These are phyloP conservation scores for Limnephilus marmoratus DNA, from an alignment of 2,888 invertebrate genomes.

Conservation along the genomic window DNA sequence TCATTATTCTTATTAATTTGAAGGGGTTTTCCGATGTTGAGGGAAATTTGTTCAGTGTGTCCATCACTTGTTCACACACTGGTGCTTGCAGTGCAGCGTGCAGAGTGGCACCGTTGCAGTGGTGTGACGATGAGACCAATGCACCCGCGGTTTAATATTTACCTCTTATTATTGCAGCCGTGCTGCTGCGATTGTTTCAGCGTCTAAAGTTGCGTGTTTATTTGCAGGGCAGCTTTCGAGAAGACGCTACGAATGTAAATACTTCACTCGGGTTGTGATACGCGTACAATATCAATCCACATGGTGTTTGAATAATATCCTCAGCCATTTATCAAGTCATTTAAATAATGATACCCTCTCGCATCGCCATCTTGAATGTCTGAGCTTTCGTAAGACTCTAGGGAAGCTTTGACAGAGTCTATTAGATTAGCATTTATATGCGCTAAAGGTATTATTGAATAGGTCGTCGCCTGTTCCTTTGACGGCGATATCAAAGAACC, in stretches of 20 bases:
- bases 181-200: conserved; percentile 40
- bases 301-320: conserved; percentile 23
- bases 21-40: not conserved
- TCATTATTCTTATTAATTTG: not conserved
- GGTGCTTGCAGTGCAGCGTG: not conserved
- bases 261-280: conserved; percentile 10
- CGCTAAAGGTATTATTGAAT: conserved; percentile 18
- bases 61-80: not conserved
- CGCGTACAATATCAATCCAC: conserved; percentile 13
- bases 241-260: conserved; percentile 28
- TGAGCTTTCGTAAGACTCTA: not conserved
- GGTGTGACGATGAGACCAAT: conserved; percentile 20
- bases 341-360: not conserved
- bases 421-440: conserved; percentile 8
- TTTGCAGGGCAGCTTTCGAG: conserved; percentile 31
- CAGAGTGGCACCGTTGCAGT: not conserved
- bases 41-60: not conserved
- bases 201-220: conserved; percentile 20
- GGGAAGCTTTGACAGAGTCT: not conserved
- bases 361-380: not conserved
- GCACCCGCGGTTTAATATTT: conserved; percentile 27
- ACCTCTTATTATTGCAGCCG: conserved; percentile 46
- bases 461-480: conserved; percentile 44
- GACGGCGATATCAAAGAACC: conserved; percentile 43
- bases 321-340: not conserved